Conservation (phyloP, 2,113 vertebrate species). For the Brienomyrus longianalis region DNA sequence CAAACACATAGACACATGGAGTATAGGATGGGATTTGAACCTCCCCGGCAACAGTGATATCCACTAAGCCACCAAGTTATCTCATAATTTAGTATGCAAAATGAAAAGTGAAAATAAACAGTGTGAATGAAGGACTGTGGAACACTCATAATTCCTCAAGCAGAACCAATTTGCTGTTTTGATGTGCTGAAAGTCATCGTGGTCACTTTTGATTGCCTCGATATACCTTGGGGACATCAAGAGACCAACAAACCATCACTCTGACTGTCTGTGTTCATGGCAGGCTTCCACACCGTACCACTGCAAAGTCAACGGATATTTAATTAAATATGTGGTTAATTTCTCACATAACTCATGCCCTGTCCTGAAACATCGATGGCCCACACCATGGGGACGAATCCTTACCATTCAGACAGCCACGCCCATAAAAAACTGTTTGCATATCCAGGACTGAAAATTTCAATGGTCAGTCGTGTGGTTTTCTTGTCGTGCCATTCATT, state of each 20-base stretch:
- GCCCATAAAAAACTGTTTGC: not conserved
- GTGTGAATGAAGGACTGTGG: not conserved
- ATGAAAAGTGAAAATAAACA: not conserved
- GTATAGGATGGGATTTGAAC: not conserved
- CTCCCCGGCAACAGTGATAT: not conserved
- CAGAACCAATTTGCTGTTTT: constrained; percentile 4
- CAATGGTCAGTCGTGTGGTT: not conserved
- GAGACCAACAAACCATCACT: not conserved
- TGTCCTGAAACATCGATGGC: not conserved
- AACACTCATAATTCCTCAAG: not conserved
- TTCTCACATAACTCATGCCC: not conserved
- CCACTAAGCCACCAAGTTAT: not conserved
- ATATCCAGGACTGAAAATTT: not conserved
- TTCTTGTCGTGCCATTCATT: not conserved
- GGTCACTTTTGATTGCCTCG: not conserved
- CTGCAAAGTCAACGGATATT: not conserved
- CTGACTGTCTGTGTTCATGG: not conserved
- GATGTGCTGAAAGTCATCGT: constrained; percentile 8
- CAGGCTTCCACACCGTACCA: not conserved
- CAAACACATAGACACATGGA: not conserved
- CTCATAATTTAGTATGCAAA: not conserved
- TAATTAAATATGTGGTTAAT: not conserved
- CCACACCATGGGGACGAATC: not conserved
- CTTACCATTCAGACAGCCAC: not conserved
- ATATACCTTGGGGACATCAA: not conserved